Base-by-base conservation (phyloP, 2,113 vertebrate species). In the Percina caprodes region DNA sequence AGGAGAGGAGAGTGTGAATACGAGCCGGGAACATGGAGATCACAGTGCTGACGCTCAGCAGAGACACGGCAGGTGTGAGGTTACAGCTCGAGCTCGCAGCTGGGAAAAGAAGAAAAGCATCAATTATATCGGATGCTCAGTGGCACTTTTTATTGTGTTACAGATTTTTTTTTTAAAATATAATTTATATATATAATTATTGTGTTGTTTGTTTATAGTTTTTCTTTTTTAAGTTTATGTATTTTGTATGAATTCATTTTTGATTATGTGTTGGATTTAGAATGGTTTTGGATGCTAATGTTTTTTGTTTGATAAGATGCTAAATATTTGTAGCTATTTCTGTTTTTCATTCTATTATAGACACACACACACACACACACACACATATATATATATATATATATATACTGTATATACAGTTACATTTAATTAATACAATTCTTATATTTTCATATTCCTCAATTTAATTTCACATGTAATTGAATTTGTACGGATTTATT, bases 21-120 rank as follows among this genome's bases (percentile, higher is more conserved):
- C 85, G 80, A 77, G 86, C 73, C 83, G 91, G 76, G 45, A 94
- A n/a, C 69, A 88, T 0, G 46, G 86, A 88, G 73, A 84, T 65
- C 18, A 68, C 74, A 3, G 86, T 74, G 60, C 85, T 69, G 85
- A 90, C 19, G n/a, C 91, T 80, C 89, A 95, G 87, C 79, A 93
- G 71, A 16, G 71, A 78, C 59, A 83, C 39, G 15, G 59, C 82
- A 35, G 93, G 86, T 23, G 78, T 76, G 19, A 86, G 78, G 49
- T 71, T 71, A 54, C 83, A 74, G 83, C 94, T 89, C 6, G 90
- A 93, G 82, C 92, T 95, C 83, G 90, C 87, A 51, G 91, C 95
- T 96, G 92, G 16, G 72, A 58, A 77, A 56, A 86, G 15, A 87
- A 71, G 26, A 65, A 35, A 82, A 46, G 39, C 78, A 71, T 45